Base-by-base conservation (phyloP, 2,797 vertebrate genomes). In the Ceryle rudis region DNA sequence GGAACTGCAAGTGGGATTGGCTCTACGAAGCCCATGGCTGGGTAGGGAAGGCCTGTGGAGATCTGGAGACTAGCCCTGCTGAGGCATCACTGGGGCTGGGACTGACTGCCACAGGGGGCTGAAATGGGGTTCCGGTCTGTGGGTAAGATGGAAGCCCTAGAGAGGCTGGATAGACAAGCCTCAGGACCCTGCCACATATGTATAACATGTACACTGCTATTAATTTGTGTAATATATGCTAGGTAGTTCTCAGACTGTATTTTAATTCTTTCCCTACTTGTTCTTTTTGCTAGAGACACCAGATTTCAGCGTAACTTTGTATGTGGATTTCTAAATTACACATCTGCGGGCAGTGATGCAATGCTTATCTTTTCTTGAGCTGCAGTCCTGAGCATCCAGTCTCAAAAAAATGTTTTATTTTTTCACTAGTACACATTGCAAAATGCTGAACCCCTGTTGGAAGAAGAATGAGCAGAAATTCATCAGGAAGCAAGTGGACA, bases 21-120 rank as follows among this genome's bases (percentile, higher is more conserved):
- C 16, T 82, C 6, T 2, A 2, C 10, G 17, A n/a, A 14, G 7
- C 26, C 4, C 5, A 7, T 15, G 5, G 5, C 10, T 1, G 1
- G 35, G 31, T 28, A 69, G 33, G 35, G 6, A 10, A 62, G 26
- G 28, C 7, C 18, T 61, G 33, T 19, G 72, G 17, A 5, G 12
- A 49, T 14, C 11, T 47, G 23, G 12, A 80, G 14, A 22, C 4
- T 2, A 3, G 21, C 3, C 12, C 10, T 80, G 6, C 22, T 82
- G 41, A 2, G 5, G 6, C 16, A 42, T 10, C 3, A 6, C 6
- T 75, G 33, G 5, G 28, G 5, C 5, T 47, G 21, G 5, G 15
- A 47, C 11, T 54, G 14, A 28, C 3, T 4, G 17, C 11, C 8
- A 5, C 4, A 1, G 3, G 15, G 6, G 5, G 1, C 9, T 60